Evolutionary conservation across 2,797 vertebrate genomes (phyloP).

Genomic region (Ceryle rudis): DNA sequence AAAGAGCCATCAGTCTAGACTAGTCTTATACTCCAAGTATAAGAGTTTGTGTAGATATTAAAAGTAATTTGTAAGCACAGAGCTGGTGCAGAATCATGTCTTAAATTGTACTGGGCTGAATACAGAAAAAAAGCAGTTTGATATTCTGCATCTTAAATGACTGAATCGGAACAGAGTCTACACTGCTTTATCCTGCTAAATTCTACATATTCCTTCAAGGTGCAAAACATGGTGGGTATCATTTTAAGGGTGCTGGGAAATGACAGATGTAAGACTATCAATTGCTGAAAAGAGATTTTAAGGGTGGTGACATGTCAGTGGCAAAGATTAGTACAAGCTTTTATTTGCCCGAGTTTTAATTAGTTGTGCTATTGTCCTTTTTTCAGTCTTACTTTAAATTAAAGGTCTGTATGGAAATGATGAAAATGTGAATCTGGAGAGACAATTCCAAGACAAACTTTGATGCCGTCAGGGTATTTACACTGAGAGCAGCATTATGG

Average conservation of each 20-base stretch:
- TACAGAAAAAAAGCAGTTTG: not conserved
- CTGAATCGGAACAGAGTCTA: not conserved
- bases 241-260: constrained; percentile 8
- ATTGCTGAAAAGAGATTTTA: not conserved
- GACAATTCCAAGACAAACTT: constrained; percentile 10
- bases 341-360: constrained; percentile 10
- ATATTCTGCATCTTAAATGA: not conserved
- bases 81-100: not conserved
- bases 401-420: not conserved
- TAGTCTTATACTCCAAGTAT: not conserved
- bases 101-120: not conserved
- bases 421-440: constrained; percentile 10
- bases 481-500: constrained; percentile 1
- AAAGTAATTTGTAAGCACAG: not conserved
- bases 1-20: not conserved
- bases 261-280: not conserved
- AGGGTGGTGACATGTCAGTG: not conserved
- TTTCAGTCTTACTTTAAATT: constrained; percentile 10
- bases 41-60: not conserved
- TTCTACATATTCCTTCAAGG: not conserved
- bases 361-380: not conserved
- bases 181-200: not conserved
- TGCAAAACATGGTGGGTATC: not conserved
- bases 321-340: not conserved
- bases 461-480: constrained; percentile 25